A percentile compares a stretch with the other conserved stretches of the same genome.
Evolutionary conservation across 2,113 vertebrate species (phyloP).

Genomic region (Brienomyrus brachyistius): DNA sequence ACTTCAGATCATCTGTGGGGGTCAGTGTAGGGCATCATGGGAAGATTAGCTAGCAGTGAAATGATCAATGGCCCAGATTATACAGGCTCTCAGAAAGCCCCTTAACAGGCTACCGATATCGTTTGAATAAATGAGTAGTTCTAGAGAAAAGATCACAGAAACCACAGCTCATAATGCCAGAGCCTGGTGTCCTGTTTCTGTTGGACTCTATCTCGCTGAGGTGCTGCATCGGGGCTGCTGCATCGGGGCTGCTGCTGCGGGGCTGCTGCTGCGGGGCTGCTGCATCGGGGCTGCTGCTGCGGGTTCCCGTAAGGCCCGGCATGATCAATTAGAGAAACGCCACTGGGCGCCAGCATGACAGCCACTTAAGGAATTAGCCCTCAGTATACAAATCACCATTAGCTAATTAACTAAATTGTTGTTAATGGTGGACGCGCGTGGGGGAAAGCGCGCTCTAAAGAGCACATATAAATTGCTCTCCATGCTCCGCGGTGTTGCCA

Average conservation of each 20-base stretch:
- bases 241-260: not conserved
- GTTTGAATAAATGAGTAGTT: not conserved
- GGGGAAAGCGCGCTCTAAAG: slow-evolving; percentile 31
- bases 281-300: not conserved
- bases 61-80: not conserved
- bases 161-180: not conserved
- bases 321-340: slow-evolving; percentile 44
- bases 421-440: slow-evolving; percentile 42
- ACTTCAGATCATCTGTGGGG: not conserved
- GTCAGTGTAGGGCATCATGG: not conserved
- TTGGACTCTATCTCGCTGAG: not conserved
- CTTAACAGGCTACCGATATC: not conserved
- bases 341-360: slow-evolving; percentile 40
- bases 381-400: slow-evolving; percentile 47
- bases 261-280: not conserved
- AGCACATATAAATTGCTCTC: slow-evolving; percentile 25
- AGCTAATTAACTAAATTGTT: slow-evolving; percentile 56
- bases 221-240: not conserved
- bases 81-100: not conserved
- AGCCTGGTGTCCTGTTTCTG: not conserved
- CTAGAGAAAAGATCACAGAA: not conserved
- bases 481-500: slow-evolving; percentile 19
- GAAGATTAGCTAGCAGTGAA: not conserved
- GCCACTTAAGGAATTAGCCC: slow-evolving; percentile 52
- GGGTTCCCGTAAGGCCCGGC: not conserved